phyloP scores from a whole-genome alignment of 2,113 vertebrate genomes.

The Ammodramus savannarum region DNA sequence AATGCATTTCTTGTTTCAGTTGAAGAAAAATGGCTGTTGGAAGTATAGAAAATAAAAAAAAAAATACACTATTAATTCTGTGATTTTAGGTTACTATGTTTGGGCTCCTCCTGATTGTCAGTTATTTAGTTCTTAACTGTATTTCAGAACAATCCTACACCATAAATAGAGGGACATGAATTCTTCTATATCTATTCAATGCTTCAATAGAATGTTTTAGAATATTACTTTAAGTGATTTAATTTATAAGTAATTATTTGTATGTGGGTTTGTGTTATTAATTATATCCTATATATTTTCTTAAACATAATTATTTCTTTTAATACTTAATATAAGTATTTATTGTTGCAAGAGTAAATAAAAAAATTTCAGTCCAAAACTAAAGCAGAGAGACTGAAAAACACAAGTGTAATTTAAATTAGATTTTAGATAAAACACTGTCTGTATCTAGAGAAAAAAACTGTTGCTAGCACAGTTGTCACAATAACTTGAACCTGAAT shows the following conservation, averaged over 20 bases:
- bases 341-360: not conserved
- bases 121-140: not conserved
- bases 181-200: not conserved
- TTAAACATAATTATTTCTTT: not conserved
- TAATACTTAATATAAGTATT: not conserved
- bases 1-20: not conserved
- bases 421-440: not conserved
- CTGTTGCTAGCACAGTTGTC: not conserved
- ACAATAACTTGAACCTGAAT: slow-evolving; percentile 12
- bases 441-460: not conserved
- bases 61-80: not conserved
- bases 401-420: not conserved
- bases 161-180: not conserved
- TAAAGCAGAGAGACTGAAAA: not conserved
- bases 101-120: not conserved
- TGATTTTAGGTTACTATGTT: not conserved
- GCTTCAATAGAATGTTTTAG: not conserved
- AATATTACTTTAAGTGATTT: not conserved
- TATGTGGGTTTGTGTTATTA: not conserved
- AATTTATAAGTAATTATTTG: not conserved
- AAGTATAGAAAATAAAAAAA: not conserved
- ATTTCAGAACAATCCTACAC: not conserved
- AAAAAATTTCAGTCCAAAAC: not conserved
- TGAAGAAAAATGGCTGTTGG: not conserved
- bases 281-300: not conserved